Percentiles rank a stretch among this genome's conserved stretches.
Conservation (phyloP, 2,888 invertebrate genomes). For the Selenia dentaria region DNA sequence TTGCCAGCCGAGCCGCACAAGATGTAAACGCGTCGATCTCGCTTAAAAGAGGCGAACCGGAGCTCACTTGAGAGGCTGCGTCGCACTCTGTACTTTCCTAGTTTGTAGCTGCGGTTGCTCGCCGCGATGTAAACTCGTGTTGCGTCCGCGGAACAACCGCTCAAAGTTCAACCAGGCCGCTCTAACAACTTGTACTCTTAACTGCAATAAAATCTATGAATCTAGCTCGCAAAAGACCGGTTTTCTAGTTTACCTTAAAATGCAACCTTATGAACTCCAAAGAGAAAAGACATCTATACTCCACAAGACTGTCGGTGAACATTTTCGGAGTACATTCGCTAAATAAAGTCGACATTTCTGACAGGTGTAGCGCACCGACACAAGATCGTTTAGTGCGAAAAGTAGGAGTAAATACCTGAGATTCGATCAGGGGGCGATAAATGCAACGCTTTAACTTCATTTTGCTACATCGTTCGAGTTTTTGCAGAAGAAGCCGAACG, state of each 20-base stretch:
- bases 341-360: conserved; percentile 39
- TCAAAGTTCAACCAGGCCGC: conserved; percentile 33
- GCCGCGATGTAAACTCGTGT: conserved; percentile 54
- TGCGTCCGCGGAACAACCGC: conserved; percentile 46
- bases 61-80: conserved; percentile 51
- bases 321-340: conserved; percentile 28
- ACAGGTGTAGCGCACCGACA: conserved; percentile 37
- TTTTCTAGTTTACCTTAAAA: conserved; percentile 25
- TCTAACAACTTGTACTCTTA: conserved; percentile 34
- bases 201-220: conserved; percentile 33
- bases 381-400: conserved; percentile 43
- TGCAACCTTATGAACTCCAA: conserved; percentile 17
- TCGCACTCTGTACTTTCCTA: conserved; percentile 50
- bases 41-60: conserved; percentile 56
- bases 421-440: conserved; percentile 56
- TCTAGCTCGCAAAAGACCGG: conserved; percentile 21
- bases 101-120: conserved; percentile 42
- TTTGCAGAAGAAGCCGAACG: conserved; percentile 56
- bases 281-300: not conserved
- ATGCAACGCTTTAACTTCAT: conserved; percentile 49
- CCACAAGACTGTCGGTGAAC: too few species aligned
- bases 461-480: conserved; percentile 52
- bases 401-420: conserved; percentile 47
- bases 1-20: conserved; percentile 63
- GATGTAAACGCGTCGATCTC: conserved; percentile 66